phyloP scores from a whole-genome alignment of 64 coral and sea anemone species.

The Exaiptasia diaphana region DNA sequence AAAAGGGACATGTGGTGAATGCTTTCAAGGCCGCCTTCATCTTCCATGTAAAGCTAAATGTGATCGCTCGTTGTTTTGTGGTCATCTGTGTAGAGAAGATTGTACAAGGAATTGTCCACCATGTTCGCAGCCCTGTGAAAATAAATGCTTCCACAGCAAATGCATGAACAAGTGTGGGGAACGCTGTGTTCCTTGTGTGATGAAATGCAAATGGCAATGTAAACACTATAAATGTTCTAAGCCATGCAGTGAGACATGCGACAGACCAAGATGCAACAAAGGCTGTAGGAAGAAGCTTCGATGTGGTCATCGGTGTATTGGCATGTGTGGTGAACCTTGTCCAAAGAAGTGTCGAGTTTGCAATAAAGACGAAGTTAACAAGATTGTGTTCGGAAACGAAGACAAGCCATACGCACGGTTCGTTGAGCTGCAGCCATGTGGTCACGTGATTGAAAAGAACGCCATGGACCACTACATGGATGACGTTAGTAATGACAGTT shows the following conservation, averaged over 20 bases:
- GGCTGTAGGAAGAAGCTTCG: background rate
- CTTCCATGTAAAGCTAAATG: constrained; percentile 25
- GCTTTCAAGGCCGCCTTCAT: constrained; percentile 53
- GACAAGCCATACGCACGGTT: constrained; percentile 56
- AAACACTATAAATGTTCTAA: constrained; percentile 36
- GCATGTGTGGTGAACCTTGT: constrained; percentile 56
- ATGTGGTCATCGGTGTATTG: constrained; percentile 16
- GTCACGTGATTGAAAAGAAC: constrained; percentile 71
- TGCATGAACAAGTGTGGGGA: constrained; percentile 42
- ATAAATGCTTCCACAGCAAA: constrained; percentile 22
- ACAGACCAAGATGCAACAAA: constrained; percentile 38
- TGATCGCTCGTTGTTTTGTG: constrained; percentile 45
- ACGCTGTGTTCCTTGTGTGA: constrained; percentile 14
- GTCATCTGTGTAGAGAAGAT: constrained; percentile 10
- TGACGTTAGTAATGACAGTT: background rate
- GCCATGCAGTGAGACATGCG: constrained; percentile 34
- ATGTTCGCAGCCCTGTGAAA: constrained; percentile 30
- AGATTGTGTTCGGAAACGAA: constrained; percentile 60
- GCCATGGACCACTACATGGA: constrained; percentile 73
- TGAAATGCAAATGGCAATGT: constrained; percentile 31
- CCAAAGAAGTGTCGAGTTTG: constrained; percentile 52
- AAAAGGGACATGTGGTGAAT: constrained; percentile 48
- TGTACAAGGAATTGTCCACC: constrained; percentile 51
- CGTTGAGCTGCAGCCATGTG: constrained; percentile 70
- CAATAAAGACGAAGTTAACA: constrained; percentile 39